Base-by-base conservation (phyloP, 64 coral and sea anemone species). In the Actinia equina region DNA sequence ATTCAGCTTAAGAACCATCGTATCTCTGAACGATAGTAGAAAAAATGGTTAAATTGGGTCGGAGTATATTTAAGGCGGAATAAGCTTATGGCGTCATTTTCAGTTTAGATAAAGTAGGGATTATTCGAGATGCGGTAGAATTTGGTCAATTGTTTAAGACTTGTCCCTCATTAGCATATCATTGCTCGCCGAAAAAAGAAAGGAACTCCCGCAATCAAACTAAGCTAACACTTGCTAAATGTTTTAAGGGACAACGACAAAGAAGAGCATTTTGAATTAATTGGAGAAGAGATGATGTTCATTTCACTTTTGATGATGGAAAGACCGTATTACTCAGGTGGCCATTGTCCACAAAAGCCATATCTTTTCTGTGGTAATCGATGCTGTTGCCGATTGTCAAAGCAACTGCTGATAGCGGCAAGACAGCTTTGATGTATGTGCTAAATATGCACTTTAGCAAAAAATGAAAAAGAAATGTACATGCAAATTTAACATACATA, bases 351-450 rank as follows among this genome's bases (percentile, higher is more conserved):
- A 22, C 22, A 64, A 64, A 18, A 64, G 61, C 61, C 61, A 3
- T 64, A 64, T 64, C 61, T 5, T 64, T n/a, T 64, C 61, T 64
- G 61, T 64, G 43, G 18, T 78, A 78, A 43, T 78, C 6, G 76
- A 78, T 30, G 76, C 43, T 45, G 76, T 30, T 78, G 76, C 43
- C 9, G 76, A 78, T n/a, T 78, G 76, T 78, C 27, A 78, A 78
- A 9, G 27, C 17, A 43, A 45, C 43, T 41, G 43, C 43, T 78
- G 6, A 44, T 78, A 37, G 3, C 2, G 76, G 76, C 9, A 78
- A 78, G 27, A 78, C 76, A 16, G 76, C 76, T 43, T 45, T 78
- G 30, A 78, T 78, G 76, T 78, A 43, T 41, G 20, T 30, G 76
- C 76, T 45, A 37, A 78, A 17, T 44, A 43, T 20, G 76, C 10